Conservation (phyloP, 64 coral and sea anemone genomes). For the Montipora foliosa region DNA sequence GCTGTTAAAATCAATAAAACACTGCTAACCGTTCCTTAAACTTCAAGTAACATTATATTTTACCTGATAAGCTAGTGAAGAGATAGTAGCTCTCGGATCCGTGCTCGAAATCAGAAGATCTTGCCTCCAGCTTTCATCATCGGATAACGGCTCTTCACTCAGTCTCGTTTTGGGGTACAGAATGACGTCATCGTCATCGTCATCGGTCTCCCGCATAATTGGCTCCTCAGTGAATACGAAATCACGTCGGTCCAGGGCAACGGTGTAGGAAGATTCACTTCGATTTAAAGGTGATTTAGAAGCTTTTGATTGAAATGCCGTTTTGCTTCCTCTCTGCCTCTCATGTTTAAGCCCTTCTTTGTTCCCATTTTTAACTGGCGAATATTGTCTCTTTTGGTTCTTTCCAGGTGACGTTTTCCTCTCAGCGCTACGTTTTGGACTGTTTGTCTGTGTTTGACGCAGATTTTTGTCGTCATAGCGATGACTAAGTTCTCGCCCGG, state of each 20-base stretch:
- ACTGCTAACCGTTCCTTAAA: too few species aligned
- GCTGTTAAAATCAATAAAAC: too few species aligned
- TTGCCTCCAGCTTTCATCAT: neutral
- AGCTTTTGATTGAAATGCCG: neutral
- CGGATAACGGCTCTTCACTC: neutral
- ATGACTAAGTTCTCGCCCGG: neutral
- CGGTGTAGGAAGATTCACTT: constrained; percentile 19
- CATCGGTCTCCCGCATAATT: neutral
- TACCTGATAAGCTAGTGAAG: neutral
- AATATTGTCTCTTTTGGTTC: neutral
- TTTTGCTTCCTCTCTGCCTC: neutral
- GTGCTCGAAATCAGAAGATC: neutral
- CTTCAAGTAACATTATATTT: too few species aligned
- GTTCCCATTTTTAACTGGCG: neutral
- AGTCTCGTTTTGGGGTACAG: neutral
- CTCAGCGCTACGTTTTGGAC: neutral
- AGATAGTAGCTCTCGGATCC: neutral
- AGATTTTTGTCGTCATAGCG: neutral
- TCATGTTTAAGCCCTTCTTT: neutral
- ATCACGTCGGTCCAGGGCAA: constrained; percentile 22
- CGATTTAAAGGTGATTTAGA: neutral
- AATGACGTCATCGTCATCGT: neutral
- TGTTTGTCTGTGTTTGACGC: neutral
- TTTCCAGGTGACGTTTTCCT: neutral
- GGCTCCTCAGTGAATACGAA: neutral